A percentile compares a stretch with the other conserved stretches of the same genome.
These are phyloP conservation scores for Botia kubotai DNA, from an alignment of 2,797 vertebrate species.

Conservation along the genomic window DNA sequence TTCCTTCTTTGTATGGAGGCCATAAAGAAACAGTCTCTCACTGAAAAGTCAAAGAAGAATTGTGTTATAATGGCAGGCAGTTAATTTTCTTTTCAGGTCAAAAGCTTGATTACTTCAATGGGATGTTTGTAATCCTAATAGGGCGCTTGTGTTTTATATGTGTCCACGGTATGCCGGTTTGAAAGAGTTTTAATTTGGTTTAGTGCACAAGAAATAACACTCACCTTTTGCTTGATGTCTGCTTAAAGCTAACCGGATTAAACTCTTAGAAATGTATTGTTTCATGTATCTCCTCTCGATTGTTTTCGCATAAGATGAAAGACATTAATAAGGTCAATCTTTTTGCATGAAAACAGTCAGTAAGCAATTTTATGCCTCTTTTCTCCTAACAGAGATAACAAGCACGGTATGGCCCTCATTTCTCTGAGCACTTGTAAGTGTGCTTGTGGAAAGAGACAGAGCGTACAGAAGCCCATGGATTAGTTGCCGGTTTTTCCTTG, in stretches of 20 bases:
- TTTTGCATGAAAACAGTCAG: slow-evolving; percentile 6
- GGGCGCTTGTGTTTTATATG: slow-evolving; percentile 64
- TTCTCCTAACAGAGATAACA: slow-evolving; percentile 21
- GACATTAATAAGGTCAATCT: slow-evolving; percentile 56
- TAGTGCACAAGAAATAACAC: slow-evolving; percentile 51
- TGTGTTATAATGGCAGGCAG: slow-evolving; percentile 59
- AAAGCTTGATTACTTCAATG: slow-evolving; percentile 62
- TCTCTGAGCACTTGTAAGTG: slow-evolving; percentile 26
- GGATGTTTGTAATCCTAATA: slow-evolving; percentile 57
- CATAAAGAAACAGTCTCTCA: slow-evolving; percentile 7
- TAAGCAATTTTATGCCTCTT: slow-evolving; percentile 23
- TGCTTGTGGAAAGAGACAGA: slow-evolving; percentile 38
- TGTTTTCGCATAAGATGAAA: slow-evolving; percentile 50
- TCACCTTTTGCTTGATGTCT: slow-evolving; percentile 56
- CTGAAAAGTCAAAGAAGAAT: slow-evolving; percentile 44
- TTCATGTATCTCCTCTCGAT: slow-evolving; percentile 50
- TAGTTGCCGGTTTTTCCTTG: slow-evolving; percentile 25
- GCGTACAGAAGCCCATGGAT: slow-evolving; percentile 17
- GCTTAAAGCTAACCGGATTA: slow-evolving; percentile 43
- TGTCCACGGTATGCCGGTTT: slow-evolving; percentile 63
- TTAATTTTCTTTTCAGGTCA: slow-evolving; percentile 67
- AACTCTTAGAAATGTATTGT: slow-evolving; percentile 49
- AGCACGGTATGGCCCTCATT: slow-evolving; percentile 3
- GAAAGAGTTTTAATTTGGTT: slow-evolving; percentile 49
- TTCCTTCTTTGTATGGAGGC: slow-evolving; percentile 32